Base-by-base conservation (phyloP, 2,888 invertebrate genomes). In the Eugnorisma glareosa region DNA sequence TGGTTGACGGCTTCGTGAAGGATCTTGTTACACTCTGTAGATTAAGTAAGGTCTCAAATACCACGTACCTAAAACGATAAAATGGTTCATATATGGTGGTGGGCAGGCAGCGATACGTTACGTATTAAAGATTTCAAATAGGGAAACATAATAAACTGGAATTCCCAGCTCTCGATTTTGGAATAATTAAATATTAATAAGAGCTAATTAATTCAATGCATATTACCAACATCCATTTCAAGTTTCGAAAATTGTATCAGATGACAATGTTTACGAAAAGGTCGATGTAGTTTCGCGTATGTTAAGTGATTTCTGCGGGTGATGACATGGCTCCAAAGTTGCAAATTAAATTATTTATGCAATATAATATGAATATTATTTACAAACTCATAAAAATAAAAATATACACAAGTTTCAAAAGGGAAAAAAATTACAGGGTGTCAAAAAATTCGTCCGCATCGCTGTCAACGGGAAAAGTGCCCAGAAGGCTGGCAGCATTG, bases 121-220 rank as follows among this genome's bases (percentile, higher is more conserved):
- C 24, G 61, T 61, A 18, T 11, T 11, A 45, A 31, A 28, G 2
- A 61, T 43, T 8, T 21, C 18, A 37, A 64, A 48, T 28, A 31
- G 8, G 15, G 37, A 63, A 45, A 11, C 35, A 21, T 40, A 37
- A 37, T 7, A 24, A 79, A 61, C 18, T 64, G 15, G 10, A 40
- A 79, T 28, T 11, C 1, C 10, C 48, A 31, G n/a, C 63, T 81
- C n/a, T 81, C 43, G 11, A 74, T 66, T n/a, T 54, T 59, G 28
- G n/a, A 74, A 64, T 57, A 31, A 64, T 40, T 54, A 6, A 28
- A 72, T 81, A 81, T 57, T 64, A 78, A 31, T 75, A 48, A 54
- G 45, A 43, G 57, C 48, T 66, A 40, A 82, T 74, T 74, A 78
- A 81, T 79, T n/a, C 51, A 40, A 75, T 61, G 8, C 51, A 67